Percentiles rank a stretch among this genome's conserved stretches.
These are phyloP conservation scores for Cromileptes altivelis DNA, from an alignment of 2,113 vertebrate species.

Conservation along the genomic window DNA sequence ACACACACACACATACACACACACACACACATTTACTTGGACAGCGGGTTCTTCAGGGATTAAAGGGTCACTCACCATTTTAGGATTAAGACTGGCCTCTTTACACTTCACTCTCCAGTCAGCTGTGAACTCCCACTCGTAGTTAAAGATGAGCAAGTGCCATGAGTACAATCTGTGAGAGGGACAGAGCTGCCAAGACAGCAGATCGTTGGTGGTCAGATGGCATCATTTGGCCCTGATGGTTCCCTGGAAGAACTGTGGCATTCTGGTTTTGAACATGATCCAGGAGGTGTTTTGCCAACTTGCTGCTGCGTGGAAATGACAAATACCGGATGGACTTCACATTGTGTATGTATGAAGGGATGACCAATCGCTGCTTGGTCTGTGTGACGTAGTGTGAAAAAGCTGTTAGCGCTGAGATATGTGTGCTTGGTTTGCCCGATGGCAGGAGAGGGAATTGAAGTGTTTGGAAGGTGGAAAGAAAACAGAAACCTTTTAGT, in stretches of 20 bases:
- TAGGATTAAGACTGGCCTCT: constrained; percentile 58
- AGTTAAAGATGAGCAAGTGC: constrained; percentile 25
- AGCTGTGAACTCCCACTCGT: constrained; percentile 17
- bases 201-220: constrained; percentile 43
- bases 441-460: rapidly evolving
- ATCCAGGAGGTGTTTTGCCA: constrained; percentile 29
- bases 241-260: constrained; percentile 23
- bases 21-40: not conserved
- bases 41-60: constrained; percentile 24
- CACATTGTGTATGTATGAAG: constrained; percentile 35
- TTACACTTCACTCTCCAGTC: constrained; percentile 45
- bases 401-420: not conserved
- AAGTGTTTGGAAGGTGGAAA: not conserved
- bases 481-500: not conserved
- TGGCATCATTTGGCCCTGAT: constrained; percentile 25
- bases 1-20: not conserved
- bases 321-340: constrained; percentile 39
- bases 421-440: not conserved
- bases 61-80: constrained; percentile 59
- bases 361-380: not conserved
- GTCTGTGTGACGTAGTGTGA: constrained; percentile 2
- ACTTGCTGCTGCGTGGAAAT: constrained; percentile 15
- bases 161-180: constrained; percentile 10
- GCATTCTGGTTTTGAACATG: constrained; percentile 21
- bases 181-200: constrained; percentile 11